phyloP scores from a whole-genome alignment of 37 sponge, comb jelly and placozoan species.

The Tethya wilhelma region DNA sequence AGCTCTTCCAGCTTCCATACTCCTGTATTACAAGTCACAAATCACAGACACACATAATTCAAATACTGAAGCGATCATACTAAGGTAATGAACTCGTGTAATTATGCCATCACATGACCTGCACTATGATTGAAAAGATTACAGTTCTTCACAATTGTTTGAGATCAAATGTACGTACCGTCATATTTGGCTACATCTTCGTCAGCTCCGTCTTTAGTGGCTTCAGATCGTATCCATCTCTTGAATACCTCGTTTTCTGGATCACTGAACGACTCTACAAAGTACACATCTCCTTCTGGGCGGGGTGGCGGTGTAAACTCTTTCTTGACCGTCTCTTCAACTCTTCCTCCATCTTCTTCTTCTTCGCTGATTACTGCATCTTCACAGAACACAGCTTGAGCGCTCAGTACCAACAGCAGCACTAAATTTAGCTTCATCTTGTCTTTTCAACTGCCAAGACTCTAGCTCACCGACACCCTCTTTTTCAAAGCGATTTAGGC shows the following conservation, averaged over 20 bases:
- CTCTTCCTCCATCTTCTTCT: not conserved
- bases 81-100: too few species aligned
- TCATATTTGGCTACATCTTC: slow-evolving; percentile 88
- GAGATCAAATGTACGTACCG: slow-evolving; percentile 40
- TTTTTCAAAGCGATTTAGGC: too few species aligned
- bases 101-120: not conserved
- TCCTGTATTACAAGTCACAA: slow-evolving; percentile 37
- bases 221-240: slow-evolving; percentile 81
- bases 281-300: slow-evolving; percentile 71
- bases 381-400: not conserved
- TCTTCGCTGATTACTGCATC: not conserved
- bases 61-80: too few species aligned
- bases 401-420: not conserved
- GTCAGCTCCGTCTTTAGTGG: slow-evolving; percentile 84
- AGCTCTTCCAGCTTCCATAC: slow-evolving; percentile 74
- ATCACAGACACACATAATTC: not conserved
- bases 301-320: slow-evolving; percentile 28
- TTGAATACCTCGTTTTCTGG: slow-evolving; percentile 23
- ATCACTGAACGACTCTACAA: slow-evolving; percentile 72
- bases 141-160: not conserved
- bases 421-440: not conserved
- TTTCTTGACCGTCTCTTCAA: not conserved
- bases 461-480: too few species aligned
- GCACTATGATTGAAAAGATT: not conserved
- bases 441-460: too few species aligned